phyloP scores from a whole-genome alignment of 2,113 vertebrate species.

The Megaceryle maxima region DNA sequence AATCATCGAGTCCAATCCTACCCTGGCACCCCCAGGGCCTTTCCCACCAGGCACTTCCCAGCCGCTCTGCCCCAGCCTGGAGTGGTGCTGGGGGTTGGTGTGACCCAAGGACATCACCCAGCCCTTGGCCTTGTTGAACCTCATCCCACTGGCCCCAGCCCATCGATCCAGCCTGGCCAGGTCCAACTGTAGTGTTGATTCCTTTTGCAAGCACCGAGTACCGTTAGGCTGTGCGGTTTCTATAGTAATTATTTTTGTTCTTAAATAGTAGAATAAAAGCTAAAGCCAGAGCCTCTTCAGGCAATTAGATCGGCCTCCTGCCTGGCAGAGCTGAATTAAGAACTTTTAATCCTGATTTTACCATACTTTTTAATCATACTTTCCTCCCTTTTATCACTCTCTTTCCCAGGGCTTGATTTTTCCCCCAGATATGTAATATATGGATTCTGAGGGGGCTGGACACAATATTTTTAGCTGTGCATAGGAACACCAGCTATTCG shows the following conservation, averaged over 20 bases:
- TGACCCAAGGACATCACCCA: accelerated
- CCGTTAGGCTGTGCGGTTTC: neutral
- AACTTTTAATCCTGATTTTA: constrained; percentile 13
- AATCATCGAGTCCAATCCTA: too few species aligned
- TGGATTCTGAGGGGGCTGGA: neutral
- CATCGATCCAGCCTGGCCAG: neutral
- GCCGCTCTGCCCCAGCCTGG: neutral
- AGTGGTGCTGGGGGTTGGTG: too few species aligned
- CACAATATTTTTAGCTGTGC: neutral
- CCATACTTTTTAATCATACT: neutral
- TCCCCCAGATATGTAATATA: neutral
- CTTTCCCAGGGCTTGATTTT: neutral
- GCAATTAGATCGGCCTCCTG: constrained; percentile 62
- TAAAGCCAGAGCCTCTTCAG: constrained; percentile 48
- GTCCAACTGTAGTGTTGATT: neutral
- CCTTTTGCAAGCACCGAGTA: neutral
- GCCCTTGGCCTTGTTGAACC: accelerated
- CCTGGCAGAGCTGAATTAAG: constrained; percentile 52
- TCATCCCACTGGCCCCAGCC: accelerated
- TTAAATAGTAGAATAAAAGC: constrained; percentile 66
- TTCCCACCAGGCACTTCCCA: too few species aligned
- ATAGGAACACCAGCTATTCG: neutral
- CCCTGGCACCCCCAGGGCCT: too few species aligned
- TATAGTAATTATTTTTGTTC: constrained; percentile 55
- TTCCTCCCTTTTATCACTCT: neutral